A percentile compares a stretch with the other conserved stretches of the same genome.
phyloP scores from a whole-genome alignment of 2,888 invertebrate genomes.

The Axea sp. region DNA sequence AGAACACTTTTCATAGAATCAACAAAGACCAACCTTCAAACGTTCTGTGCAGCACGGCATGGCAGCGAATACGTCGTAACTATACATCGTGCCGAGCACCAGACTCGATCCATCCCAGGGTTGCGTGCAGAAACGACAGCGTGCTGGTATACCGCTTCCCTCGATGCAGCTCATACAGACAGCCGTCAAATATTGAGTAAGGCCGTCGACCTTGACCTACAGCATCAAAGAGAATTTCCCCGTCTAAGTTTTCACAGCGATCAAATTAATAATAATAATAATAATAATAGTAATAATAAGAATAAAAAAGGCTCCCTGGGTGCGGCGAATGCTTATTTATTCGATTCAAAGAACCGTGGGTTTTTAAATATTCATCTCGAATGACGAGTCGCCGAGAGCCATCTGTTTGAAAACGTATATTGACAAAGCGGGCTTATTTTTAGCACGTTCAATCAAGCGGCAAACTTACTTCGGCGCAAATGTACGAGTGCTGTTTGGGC shows the following conservation, averaged over 20 bases:
- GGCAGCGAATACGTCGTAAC: constrained; percentile 98
- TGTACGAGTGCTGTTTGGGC: constrained; percentile 92
- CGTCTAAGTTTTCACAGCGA: constrained; percentile 27
- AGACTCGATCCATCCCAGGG: constrained; percentile 96
- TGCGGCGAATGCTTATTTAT: not conserved
- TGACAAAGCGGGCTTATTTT: constrained; percentile 3
- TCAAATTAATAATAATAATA: constrained; percentile 15
- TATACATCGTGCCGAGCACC: constrained; percentile 98
- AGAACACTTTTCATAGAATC: not conserved
- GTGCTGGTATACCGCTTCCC: constrained; percentile 86
- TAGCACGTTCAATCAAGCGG: not conserved
- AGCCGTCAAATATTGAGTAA: constrained; percentile 93
- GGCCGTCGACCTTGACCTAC: constrained; percentile 94
- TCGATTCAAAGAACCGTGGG: constrained; percentile 3
- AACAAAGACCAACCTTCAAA: constrained; percentile 84
- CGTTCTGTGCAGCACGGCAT: constrained; percentile 97
- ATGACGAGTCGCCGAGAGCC: constrained; percentile 7
- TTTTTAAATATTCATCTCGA: constrained; percentile 22
- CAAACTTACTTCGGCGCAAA: constrained; percentile 90
- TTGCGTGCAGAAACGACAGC: constrained; percentile 91
- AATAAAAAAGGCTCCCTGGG: constrained; percentile 8
- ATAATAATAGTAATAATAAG: too few species aligned
- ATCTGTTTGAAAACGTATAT: constrained; percentile 5
- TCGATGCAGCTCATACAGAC: constrained; percentile 97
- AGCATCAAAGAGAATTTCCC: constrained; percentile 66